Base-by-base conservation (phyloP, 2,888 invertebrate species). In the Serripes groenlandicus region DNA sequence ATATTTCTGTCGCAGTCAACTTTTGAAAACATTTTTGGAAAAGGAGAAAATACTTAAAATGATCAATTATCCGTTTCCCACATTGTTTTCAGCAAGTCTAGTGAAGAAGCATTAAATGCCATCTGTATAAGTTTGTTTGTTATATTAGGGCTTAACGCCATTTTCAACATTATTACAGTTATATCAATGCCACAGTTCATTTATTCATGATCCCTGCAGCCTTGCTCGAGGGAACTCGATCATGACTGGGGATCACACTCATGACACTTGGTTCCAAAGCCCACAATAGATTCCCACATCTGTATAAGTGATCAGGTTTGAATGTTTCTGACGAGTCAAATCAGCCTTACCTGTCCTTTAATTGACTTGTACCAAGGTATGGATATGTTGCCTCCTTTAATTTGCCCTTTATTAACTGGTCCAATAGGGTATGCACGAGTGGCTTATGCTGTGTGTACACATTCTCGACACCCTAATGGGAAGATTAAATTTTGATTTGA, bases 361-460 rank as follows among this genome's bases (percentile, higher is more conserved):
- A 90, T 83, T 94, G 94, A 76, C 93, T 92, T 66, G 95, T 95
- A 58, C 97, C 97, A 26, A 98, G 95, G 86, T 97, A 97, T 0
- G 99, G 99, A 95, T 97, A 99, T 4, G 96, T 95, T 81, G 97
- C 96, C 91, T 98, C 98, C 78, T 97, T 96, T n/a, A 99, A 96
- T 92, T 97, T 97, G 1, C 98, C 98, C 94, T 98, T 98, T 49
- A 98, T 96, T 0, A 99, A 95, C 93, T 98, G 98, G 91, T 99
- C 99, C 0, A 99, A 94, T 0, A 97, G 97, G 93, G 98, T 98
- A 90, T 97, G 97, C 7, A 99, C 95, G 32, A 98, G 95, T 0
- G 99, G 99, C n/a, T 97, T 97, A 95, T 99, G 99, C 93, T 99
- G 99, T 0, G 99, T 99, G 95, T 99, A 99, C 83, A 99, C 98